phyloP scores from a whole-genome alignment of 2,113 vertebrate genomes.

The Cyprinus carpio region DNA sequence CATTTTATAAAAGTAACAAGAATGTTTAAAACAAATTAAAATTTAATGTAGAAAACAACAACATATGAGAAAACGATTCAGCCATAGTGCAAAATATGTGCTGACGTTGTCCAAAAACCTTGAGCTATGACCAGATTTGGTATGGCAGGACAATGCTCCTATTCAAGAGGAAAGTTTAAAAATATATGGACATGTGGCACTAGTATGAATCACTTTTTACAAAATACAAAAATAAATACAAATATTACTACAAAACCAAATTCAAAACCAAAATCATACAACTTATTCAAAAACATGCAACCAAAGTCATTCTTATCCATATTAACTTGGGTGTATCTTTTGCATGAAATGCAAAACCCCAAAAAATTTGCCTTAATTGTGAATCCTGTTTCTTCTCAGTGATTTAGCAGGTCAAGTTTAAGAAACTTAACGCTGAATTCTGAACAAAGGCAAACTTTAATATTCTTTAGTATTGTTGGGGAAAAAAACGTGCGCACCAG shows the following conservation, averaged over 20 bases:
- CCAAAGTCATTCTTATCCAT: constrained; percentile 38
- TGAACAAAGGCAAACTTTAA: background rate
- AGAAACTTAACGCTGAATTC: background rate
- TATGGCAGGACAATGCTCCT: background rate
- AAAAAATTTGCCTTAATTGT: constrained; percentile 46
- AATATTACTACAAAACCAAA: no score
- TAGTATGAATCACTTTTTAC: no score
- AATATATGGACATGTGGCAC: background rate
- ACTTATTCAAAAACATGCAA: no score
- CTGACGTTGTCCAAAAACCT: constrained; percentile 28
- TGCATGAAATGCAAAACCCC: constrained; percentile 54
- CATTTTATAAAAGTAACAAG: background rate
- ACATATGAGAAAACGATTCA: background rate
- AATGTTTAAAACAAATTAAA: background rate
- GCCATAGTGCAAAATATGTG: constrained; percentile 7
- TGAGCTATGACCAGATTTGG: constrained; percentile 35
- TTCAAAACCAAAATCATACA: no score
- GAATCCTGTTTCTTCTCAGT: background rate
- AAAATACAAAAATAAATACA: no score
- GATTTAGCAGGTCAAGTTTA: background rate
- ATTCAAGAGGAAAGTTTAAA: background rate
- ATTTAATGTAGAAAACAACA: fast-evolving
- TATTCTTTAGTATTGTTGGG: background rate
- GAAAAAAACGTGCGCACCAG: constrained; percentile 62
- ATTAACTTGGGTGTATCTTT: constrained; percentile 38